Conservation (phyloP, 2,113 vertebrate species). For the Bubo blakistoni region DNA sequence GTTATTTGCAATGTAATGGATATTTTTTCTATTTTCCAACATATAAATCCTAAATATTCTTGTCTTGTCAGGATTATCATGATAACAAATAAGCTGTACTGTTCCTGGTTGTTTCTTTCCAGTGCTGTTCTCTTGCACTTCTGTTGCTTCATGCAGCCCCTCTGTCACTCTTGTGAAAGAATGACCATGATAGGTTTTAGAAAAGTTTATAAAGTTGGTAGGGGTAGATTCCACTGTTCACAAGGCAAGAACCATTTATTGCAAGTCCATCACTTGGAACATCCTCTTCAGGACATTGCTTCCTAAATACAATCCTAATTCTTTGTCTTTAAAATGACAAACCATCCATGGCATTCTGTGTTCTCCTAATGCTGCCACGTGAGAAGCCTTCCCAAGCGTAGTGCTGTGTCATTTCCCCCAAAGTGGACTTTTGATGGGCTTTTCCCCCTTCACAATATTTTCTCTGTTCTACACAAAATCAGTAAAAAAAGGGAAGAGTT, state of each 20-base stretch:
- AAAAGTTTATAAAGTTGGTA: neutral
- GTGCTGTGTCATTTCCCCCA: neutral
- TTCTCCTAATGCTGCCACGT: fast-evolving
- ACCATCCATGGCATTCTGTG: neutral
- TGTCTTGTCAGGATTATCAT: neutral
- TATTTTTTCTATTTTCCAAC: neutral
- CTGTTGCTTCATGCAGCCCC: neutral
- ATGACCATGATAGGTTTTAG: neutral
- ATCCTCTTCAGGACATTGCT: neutral
- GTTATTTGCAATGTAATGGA: neutral
- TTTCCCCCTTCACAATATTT: neutral
- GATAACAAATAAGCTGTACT: neutral
- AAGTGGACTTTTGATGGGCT: neutral
- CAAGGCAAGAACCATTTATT: neutral
- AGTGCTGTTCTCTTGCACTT: neutral
- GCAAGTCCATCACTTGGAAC: neutral
- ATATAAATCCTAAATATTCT: neutral
- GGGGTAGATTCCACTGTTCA: neutral
- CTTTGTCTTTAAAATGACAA: neutral
- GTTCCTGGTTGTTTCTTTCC: neutral
- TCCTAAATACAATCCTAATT: neutral
- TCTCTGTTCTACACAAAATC: neutral
- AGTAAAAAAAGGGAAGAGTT: neutral
- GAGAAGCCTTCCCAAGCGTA: neutral
- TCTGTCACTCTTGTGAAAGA: neutral